phyloP scores from a whole-genome alignment of 2,888 invertebrate species.

The Aquatica leii region DNA sequence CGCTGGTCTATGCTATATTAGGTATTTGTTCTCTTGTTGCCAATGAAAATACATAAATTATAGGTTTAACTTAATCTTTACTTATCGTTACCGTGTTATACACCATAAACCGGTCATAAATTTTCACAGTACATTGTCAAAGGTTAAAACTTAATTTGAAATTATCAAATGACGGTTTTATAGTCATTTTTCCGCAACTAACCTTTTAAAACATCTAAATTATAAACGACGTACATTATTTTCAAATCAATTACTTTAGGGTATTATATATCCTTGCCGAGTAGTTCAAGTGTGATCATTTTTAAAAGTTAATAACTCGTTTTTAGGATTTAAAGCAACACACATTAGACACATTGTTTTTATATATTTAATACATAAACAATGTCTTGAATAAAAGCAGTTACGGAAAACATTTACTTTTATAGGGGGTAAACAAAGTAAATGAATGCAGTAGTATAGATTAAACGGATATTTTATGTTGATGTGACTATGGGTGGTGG shows the following conservation, averaged over 20 bases:
- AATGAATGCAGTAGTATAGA: slow-evolving; percentile 15
- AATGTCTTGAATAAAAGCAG: neutral
- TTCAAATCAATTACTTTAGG: no score
- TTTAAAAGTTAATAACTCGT: no score
- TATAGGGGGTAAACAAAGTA: slow-evolving; percentile 9
- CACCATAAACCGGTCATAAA: slow-evolving; percentile 13
- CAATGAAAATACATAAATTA: slow-evolving; percentile 36
- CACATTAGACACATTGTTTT: slow-evolving; percentile 6
- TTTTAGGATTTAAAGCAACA: no score
- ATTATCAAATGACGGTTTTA: slow-evolving; percentile 15
- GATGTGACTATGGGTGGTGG: slow-evolving; percentile 21
- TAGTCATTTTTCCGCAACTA: neutral
- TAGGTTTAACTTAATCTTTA: slow-evolving; percentile 23
- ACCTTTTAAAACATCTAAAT: no score
- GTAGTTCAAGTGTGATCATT: no score
- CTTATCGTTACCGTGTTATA: slow-evolving; percentile 17
- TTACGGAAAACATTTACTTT: slow-evolving; percentile 10
- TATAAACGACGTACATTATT: no score
- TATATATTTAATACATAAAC: slow-evolving; percentile 11
- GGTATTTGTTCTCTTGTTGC: slow-evolving; percentile 31
- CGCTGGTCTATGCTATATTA: slow-evolving; percentile 26
- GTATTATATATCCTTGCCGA: no score
- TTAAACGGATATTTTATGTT: slow-evolving; percentile 24
- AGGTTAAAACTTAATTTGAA: slow-evolving; percentile 16
- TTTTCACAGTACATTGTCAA: slow-evolving; percentile 10